Base-by-base conservation (phyloP, 2,797 vertebrate genomes). In the Thalassophryne amazonica region DNA sequence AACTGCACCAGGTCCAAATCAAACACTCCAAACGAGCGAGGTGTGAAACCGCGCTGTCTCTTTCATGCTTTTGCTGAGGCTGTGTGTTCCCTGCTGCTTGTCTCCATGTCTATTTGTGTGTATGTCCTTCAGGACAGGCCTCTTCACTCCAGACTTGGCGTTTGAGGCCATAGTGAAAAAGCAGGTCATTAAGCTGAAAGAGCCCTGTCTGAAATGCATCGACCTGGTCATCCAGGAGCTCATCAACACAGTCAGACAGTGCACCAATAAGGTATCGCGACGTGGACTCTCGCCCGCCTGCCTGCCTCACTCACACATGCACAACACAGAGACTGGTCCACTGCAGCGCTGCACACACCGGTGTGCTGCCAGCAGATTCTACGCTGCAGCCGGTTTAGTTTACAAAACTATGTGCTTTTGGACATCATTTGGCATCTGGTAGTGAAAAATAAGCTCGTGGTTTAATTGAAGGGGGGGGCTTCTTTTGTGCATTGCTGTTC, bases 151-250 rank as follows among this genome's bases (percentile, higher is more conserved):
- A 7, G 96, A 98, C 86, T 35, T 98, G 92, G 96, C 96, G 6
- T 98, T 98, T 86, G 96, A 98, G 87, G 95, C 95, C 87, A 98
- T 98, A 56, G 96, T 98, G 80, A 98, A 98, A 92, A 98, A 98
- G 91, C 96, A 98, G 89, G 90, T 98, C 88, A 93, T 98, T 83
- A 98, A 98, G 91, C 93, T 98, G 91, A 98, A 97, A 91, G 94
- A 96, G 72, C 96, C 96, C 4, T 97, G 96, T 84, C 88, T 98
- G 78, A 98, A 98, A 76, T 96, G 95, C 65, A 96, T 98, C 86
- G 95, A 98, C 85, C 80, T 98, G 90, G 96, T 98, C 79, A 98
- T 98, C 85, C 95, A 98, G 92, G 95, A 98, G 86, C 89, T 98
- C 76, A 95, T 98, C 88, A 96, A 92, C 89, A 98, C 95, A 61